Conservation (phyloP, 2,888 invertebrate genomes). For the Monoplex corrugatus region DNA sequence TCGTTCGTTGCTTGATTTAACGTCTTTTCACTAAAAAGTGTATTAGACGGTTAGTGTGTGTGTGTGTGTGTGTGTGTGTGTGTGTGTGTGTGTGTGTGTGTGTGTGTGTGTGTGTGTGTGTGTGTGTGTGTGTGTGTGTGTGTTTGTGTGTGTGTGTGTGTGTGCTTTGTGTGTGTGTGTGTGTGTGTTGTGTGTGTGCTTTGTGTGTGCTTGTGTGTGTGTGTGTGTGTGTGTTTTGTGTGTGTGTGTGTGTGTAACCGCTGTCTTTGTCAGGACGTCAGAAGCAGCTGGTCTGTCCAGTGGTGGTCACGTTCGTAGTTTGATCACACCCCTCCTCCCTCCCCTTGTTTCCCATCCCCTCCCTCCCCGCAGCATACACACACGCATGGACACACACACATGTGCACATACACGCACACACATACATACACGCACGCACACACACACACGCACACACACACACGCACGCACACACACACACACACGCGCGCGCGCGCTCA, state of each 20-base stretch:
- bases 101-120: conserved; percentile 17
- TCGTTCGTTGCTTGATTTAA: too few species aligned
- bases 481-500: background rate
- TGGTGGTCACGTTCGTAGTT: background rate
- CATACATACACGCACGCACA: background rate
- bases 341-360: background rate
- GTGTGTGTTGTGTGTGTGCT: background rate
- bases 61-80: background rate
- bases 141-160: background rate
- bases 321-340: background rate
- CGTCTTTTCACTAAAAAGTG: too few species aligned
- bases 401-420: conserved; percentile 13
- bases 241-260: background rate
- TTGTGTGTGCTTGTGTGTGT: background rate
- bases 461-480: too few species aligned
- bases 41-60: too few species aligned
- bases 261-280: background rate
- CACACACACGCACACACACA: too few species aligned
- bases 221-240: background rate
- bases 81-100: conserved; percentile 8
- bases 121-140: background rate
- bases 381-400: conserved; percentile 17
- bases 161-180: background rate
- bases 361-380: background rate
- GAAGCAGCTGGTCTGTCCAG: background rate